These are phyloP conservation scores for Drosophila burlai DNA, from an alignment of 1,140 invertebrate species.

Conservation along the genomic window DNA sequence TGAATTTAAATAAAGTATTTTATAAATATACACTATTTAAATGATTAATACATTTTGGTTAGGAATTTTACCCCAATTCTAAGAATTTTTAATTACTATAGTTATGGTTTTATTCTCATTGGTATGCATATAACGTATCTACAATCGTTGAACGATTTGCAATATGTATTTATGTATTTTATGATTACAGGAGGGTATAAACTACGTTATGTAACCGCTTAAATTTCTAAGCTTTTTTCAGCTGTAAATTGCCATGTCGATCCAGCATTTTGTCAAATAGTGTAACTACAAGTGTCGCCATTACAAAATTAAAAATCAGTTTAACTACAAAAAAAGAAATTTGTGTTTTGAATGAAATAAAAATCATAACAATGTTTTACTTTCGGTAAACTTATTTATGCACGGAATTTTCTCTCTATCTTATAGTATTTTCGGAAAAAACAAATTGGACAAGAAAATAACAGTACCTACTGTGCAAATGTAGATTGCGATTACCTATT, in stretches of 20 bases:
- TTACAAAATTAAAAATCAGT: slow-evolving; percentile 1
- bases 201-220: slow-evolving; percentile 25
- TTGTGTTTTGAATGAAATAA: not conserved
- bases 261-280: slow-evolving; percentile 13
- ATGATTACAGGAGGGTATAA: slow-evolving; percentile 48
- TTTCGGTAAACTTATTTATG: slow-evolving; percentile 2
- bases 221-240: slow-evolving; percentile 22
- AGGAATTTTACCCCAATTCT: slow-evolving; percentile 11
- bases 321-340: not conserved
- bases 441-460: slow-evolving; percentile 15
- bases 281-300: slow-evolving; percentile 8
- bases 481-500: slow-evolving; percentile 20
- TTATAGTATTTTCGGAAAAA: not conserved
- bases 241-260: slow-evolving; percentile 16
- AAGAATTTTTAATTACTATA: slow-evolving; percentile 5
- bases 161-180: slow-evolving; percentile 46
- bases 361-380: not conserved
- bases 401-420: not conserved
- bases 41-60: not conserved
- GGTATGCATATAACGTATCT: slow-evolving; percentile 35
- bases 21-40: slow-evolving; percentile 2
- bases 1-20: not conserved
- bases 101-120: slow-evolving; percentile 10
- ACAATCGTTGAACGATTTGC: slow-evolving; percentile 47
- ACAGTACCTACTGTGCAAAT: slow-evolving; percentile 22